Conservation (phyloP, 2,113 vertebrate species). For the Cathartes aura region DNA sequence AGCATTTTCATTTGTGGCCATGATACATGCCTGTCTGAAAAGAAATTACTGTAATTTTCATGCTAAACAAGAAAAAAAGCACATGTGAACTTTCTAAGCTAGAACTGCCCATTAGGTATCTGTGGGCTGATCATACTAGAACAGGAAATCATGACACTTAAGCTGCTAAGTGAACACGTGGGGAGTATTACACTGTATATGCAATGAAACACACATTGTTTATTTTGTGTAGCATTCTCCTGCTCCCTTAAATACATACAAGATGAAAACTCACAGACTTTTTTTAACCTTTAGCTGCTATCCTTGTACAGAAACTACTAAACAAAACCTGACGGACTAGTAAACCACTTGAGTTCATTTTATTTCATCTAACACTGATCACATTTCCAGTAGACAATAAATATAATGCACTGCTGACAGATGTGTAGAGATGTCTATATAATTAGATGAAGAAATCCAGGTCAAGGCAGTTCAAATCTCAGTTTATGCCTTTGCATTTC, state of each 20-base stretch:
- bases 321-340: neutral
- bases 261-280: neutral
- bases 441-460: neutral
- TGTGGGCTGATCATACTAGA: neutral
- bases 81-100: neutral
- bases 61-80: neutral
- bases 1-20: neutral
- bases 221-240: constrained; percentile 28
- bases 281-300: constrained; percentile 41
- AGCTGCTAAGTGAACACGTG: neutral
- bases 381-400: constrained; percentile 38
- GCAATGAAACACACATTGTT: neutral
- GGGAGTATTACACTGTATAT: neutral
- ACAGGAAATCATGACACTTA: neutral
- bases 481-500: constrained; percentile 26
- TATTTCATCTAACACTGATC: constrained; percentile 14
- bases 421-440: neutral
- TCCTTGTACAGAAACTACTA: neutral
- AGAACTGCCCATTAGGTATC: neutral
- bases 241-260: constrained; percentile 37
- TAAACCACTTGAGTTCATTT: constrained; percentile 7
- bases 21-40: neutral
- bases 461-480: neutral
- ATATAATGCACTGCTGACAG: constrained; percentile 17
- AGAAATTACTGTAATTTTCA: neutral